A percentile compares a stretch with the other conserved stretches of the same genome.
phyloP scores from a whole-genome alignment of 2,797 vertebrate genomes.

The Gallinago solitaria region DNA sequence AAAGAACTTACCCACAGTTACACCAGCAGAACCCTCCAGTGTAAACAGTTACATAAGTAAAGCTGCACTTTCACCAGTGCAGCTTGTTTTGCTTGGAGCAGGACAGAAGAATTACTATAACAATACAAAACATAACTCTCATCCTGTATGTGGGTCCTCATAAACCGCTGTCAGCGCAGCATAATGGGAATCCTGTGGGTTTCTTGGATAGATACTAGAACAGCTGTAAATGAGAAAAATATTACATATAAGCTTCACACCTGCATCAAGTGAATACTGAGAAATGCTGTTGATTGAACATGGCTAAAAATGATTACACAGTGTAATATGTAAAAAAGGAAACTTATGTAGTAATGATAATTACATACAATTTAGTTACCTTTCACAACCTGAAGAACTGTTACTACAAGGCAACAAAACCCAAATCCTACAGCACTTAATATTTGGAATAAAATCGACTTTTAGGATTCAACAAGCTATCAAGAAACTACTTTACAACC shows the following conservation, averaged over 20 bases:
- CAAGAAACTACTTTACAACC: not conserved
- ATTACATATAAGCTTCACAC: not conserved
- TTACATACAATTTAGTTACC: not conserved
- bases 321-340: not conserved
- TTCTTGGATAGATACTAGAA: not conserved
- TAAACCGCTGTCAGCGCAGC: not conserved
- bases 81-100: not conserved
- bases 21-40: not conserved
- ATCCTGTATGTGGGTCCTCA: not conserved
- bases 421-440: not conserved
- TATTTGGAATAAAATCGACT: not conserved
- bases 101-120: not conserved
- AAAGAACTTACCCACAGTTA: not conserved
- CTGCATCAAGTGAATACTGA: not conserved
- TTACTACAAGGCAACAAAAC: not conserved
- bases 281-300: not conserved
- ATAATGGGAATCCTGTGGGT: not conserved
- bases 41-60: not conserved
- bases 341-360: not conserved
- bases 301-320: not conserved
- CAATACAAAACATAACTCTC: not conserved
- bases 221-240: not conserved
- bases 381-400: not conserved
- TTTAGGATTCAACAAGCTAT: not conserved
- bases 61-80: not conserved